These are phyloP conservation scores for Nothoprocta perdicaria DNA, from an alignment of 2,113 vertebrate genomes.

Conservation along the genomic window DNA sequence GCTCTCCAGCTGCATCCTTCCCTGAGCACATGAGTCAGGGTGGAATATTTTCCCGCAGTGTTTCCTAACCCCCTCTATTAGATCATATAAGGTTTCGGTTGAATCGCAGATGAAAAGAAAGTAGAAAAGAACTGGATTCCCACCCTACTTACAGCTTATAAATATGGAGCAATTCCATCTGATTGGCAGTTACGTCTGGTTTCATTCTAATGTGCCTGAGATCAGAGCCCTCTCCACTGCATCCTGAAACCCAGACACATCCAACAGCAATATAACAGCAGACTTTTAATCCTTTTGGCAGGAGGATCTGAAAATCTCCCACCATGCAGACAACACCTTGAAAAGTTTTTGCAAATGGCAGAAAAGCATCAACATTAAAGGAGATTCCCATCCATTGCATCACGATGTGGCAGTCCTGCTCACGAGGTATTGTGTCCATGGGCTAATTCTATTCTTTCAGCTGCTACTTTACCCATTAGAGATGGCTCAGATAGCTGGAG, in stretches of 20 bases:
- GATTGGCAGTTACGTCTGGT: background rate
- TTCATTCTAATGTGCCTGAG: background rate
- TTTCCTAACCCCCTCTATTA: background rate
- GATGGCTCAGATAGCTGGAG: background rate
- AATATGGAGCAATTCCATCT: background rate
- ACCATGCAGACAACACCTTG: conserved; percentile 94
- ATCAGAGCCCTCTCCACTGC: background rate
- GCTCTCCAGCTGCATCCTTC: background rate
- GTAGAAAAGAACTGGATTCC: background rate
- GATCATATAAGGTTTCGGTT: background rate
- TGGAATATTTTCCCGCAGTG: background rate
- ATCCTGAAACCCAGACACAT: background rate
- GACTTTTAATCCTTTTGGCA: conserved; percentile 41
- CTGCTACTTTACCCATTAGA: fast-evolving
- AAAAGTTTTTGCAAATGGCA: conserved; percentile 98
- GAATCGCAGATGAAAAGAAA: background rate
- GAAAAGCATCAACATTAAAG: conserved; percentile 91
- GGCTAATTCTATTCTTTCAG: fast-evolving
- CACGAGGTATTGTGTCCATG: conserved; percentile 81
- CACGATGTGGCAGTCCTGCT: conserved; percentile 93
- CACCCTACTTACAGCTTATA: background rate
- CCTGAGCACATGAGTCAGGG: background rate
- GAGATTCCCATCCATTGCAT: conserved; percentile 88
- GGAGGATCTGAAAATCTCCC: conserved; percentile 93
- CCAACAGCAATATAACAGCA: background rate